Conservation (phyloP, 2,888 invertebrate species). For the Orchesellides sinensis region DNA sequence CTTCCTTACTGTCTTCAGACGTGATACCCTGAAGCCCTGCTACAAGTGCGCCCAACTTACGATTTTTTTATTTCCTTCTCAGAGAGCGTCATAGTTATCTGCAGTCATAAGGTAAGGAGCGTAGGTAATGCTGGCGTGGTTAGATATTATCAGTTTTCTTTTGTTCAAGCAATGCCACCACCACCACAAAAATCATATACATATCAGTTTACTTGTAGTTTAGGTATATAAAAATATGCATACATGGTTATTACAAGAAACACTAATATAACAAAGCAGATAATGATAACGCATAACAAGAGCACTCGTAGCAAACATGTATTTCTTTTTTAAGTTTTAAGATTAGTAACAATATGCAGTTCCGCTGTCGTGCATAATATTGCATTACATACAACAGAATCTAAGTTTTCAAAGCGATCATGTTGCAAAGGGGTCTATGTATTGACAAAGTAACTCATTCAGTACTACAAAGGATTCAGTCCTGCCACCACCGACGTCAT, state of each 20-base stretch:
- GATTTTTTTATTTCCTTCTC: too few relatives aligned
- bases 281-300: not conserved
- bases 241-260: too few relatives aligned
- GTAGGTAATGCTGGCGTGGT: conserved; percentile 27
- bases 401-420: conserved; percentile 1
- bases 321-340: conserved; percentile 13
- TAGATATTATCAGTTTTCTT: conserved; percentile 7
- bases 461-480: conserved; percentile 54
- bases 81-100: too few relatives aligned
- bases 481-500: conserved; percentile 39
- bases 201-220: too few relatives aligned
- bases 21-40: conserved; percentile 50
- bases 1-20: conserved; percentile 34
- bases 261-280: too few relatives aligned
- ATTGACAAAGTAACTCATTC: conserved; percentile 34
- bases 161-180: not conserved
- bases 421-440: conserved; percentile 44
- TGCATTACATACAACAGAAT: not conserved
- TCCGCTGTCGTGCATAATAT: conserved; percentile 2
- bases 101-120: too few relatives aligned
- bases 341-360: not conserved
- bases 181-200: not conserved
- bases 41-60: too few relatives aligned
- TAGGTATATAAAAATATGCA: not conserved
- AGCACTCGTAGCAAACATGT: not conserved